These are phyloP conservation scores for Sycophila texana DNA, from an alignment of 2,888 invertebrate species.

Conservation along the genomic window DNA sequence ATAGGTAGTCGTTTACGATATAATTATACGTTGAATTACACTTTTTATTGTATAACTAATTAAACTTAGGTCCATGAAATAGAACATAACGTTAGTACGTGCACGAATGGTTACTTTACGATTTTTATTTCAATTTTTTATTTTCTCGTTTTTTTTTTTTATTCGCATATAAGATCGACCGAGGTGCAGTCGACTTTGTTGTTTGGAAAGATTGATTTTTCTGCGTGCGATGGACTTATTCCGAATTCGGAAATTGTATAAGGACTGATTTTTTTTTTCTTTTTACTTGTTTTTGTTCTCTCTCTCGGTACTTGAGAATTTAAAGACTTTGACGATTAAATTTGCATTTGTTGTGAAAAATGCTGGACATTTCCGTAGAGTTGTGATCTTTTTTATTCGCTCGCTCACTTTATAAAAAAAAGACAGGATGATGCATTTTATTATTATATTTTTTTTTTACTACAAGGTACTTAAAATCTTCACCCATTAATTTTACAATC, in stretches of 20 bases:
- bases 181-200: conserved; percentile 39
- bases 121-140: conserved; percentile 31
- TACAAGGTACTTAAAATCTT: conserved; percentile 5
- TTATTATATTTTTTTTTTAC: background rate
- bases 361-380: background rate
- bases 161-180: background rate
- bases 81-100: conserved; percentile 40
- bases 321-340: conserved; percentile 39
- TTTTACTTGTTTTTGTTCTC: conserved; percentile 19
- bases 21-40: conserved; percentile 55
- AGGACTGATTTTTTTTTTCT: conserved; percentile 45
- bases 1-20: conserved; percentile 50
- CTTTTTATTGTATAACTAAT: conserved; percentile 53
- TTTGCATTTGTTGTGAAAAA: conserved; percentile 21
- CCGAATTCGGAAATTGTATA: conserved; percentile 13
- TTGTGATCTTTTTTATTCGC: background rate
- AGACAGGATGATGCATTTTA: background rate
- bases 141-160: conserved; percentile 2
- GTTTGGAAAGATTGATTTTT: conserved; percentile 56
- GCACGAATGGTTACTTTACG: conserved; percentile 36
- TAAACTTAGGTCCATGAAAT: conserved; percentile 48
- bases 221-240: conserved; percentile 23
- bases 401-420: background rate
- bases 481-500: background rate
- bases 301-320: conserved; percentile 31